A percentile compares a stretch with the other conserved stretches of the same genome.
phyloP scores from a whole-genome alignment of 2,888 invertebrate species.

The Selenia dentaria region DNA sequence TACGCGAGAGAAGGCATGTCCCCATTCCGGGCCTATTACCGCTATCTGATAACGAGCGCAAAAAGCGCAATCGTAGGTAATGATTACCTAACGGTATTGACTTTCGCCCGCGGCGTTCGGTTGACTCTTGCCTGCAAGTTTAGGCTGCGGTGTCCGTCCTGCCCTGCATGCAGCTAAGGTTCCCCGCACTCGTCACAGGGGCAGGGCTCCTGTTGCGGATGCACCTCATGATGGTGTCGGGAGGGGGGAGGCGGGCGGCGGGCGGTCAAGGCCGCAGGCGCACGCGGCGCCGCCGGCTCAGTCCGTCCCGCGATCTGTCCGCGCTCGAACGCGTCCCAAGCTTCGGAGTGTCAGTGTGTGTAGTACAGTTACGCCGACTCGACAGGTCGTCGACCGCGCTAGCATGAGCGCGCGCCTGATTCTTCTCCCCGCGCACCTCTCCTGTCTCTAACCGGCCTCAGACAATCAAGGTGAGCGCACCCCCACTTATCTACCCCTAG shows the following conservation, averaged over 20 bases:
- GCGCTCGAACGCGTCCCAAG: slow-evolving; percentile 26
- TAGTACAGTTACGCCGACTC: slow-evolving; percentile 52
- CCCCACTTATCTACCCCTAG: slow-evolving; percentile 17
- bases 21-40: slow-evolving; percentile 10
- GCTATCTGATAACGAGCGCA: slow-evolving; percentile 21
- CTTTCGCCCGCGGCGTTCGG: slow-evolving; percentile 2
- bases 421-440: slow-evolving; percentile 46
- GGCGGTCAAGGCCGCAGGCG: slow-evolving; percentile 72
- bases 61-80: slow-evolving; percentile 15
- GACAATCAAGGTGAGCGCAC: slow-evolving; percentile 56
- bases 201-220: slow-evolving; percentile 10
- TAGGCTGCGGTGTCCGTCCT: slow-evolving; percentile 1
- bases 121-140: slow-evolving; percentile 6
- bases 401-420: slow-evolving; percentile 64
- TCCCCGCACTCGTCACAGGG: neutral
- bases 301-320: slow-evolving; percentile 28
- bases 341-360: slow-evolving; percentile 47
- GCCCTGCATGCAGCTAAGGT: neutral
- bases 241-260: slow-evolving; percentile 18
- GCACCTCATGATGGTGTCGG: slow-evolving; percentile 4
- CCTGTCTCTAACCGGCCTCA: slow-evolving; percentile 42
- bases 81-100: slow-evolving; percentile 23
- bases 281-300: slow-evolving; percentile 49
- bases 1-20: neutral
- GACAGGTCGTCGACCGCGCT: slow-evolving; percentile 75